Conservation (phyloP, 2,888 invertebrate species). For the Pimpla rufipes region DNA sequence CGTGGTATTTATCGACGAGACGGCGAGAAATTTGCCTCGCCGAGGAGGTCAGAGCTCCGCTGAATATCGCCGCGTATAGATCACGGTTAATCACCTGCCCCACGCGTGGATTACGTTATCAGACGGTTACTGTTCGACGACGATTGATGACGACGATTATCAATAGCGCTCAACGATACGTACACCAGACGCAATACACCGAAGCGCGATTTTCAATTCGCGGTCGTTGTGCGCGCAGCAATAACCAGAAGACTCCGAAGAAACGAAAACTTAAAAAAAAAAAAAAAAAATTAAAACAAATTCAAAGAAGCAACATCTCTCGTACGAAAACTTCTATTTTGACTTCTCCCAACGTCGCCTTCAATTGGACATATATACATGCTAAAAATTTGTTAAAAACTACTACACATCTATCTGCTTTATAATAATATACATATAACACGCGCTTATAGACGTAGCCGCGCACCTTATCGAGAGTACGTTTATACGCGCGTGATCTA, state of each 20-base stretch:
- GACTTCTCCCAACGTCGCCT: slow-evolving; percentile 70
- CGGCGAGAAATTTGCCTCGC: slow-evolving; percentile 3
- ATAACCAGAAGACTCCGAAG: slow-evolving; percentile 13
- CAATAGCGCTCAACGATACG: slow-evolving; percentile 55
- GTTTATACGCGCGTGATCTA: slow-evolving; percentile 41
- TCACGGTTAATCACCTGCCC: slow-evolving; percentile 29
- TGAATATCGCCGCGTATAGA: slow-evolving; percentile 1
- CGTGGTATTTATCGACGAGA: slow-evolving; percentile 4
- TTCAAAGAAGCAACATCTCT: slow-evolving; percentile 42
- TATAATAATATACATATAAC: slow-evolving; percentile 66
- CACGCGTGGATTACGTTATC: slow-evolving; percentile 46
- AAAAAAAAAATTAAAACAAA: slow-evolving; percentile 22
- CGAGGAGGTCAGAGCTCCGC: slow-evolving; percentile 15
- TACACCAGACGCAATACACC: slow-evolving; percentile 67
- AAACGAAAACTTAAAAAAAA: slow-evolving; percentile 21
- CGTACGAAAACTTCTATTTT: slow-evolving; percentile 51
- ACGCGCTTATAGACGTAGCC: slow-evolving; percentile 53
- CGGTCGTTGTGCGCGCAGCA: neutral
- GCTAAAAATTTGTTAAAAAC: slow-evolving; percentile 83
- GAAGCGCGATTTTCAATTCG: slow-evolving; percentile 6
- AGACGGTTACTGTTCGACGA: slow-evolving; percentile 39
- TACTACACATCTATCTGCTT: slow-evolving; percentile 82
- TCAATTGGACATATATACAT: slow-evolving; percentile 84
- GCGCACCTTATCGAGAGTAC: slow-evolving; percentile 20
- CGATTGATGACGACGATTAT: slow-evolving; percentile 43